A percentile compares a stretch with the other conserved stretches of the same genome.
These are phyloP conservation scores for Neodon shergylaensis DNA, from an alignment of 2,113 vertebrate species.

Conservation along the genomic window DNA sequence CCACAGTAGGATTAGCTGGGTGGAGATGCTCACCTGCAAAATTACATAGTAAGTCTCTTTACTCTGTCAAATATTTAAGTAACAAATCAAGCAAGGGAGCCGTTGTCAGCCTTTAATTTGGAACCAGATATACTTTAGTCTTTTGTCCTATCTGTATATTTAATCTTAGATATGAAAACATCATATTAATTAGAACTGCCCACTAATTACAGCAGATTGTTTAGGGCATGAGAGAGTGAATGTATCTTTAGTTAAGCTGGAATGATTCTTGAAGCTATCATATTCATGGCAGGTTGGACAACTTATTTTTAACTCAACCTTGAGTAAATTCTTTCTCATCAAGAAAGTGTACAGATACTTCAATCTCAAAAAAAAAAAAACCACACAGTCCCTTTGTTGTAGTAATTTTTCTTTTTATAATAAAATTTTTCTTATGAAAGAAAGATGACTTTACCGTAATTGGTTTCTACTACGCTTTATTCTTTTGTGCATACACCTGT, in stretches of 20 bases:
- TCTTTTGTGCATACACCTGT: constrained; percentile 81
- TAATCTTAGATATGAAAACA: constrained; percentile 84
- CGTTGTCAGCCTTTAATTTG: constrained; percentile 80
- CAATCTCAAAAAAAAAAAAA: constrained; percentile 69
- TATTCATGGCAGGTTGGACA: constrained; percentile 73
- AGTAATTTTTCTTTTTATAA: constrained; percentile 82
- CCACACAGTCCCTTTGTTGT: constrained; percentile 74
- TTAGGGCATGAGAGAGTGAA: constrained; percentile 76
- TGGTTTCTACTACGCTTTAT: constrained; percentile 83
- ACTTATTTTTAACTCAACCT: constrained; percentile 84
- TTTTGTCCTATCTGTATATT: constrained; percentile 83
- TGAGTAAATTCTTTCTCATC: constrained; percentile 76
- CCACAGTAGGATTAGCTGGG: constrained; percentile 42
- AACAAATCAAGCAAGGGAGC: constrained; percentile 74
- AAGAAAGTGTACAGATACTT: constrained; percentile 79
- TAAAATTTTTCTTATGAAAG: constrained; percentile 79
- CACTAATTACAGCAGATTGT: constrained; percentile 83
- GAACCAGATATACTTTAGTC: constrained; percentile 81
- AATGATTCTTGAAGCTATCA: constrained; percentile 73
- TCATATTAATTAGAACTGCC: constrained; percentile 83
- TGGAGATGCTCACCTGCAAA: constrained; percentile 65
- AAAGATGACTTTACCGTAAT: constrained; percentile 83
- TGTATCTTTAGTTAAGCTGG: constrained; percentile 78
- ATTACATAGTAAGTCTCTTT: constrained; percentile 61
- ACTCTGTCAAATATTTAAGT: constrained; percentile 82